Evolutionary conservation across 2,797 vertebrate genomes (phyloP).

Genomic region (Urophycis tenuis): DNA sequence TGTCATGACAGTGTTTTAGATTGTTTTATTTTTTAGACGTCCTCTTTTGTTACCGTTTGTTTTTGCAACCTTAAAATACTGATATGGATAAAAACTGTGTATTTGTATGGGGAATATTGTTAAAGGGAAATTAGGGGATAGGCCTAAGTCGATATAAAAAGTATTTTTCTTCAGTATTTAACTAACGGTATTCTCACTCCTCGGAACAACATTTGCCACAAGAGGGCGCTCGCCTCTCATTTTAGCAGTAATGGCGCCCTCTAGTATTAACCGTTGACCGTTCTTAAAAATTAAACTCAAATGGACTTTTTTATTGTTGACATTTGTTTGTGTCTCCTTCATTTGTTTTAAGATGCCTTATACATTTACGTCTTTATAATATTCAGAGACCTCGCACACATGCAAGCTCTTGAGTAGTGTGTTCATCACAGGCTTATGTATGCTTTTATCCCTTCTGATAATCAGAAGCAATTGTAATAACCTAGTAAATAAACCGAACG

Average conservation of each 20-base stretch:
- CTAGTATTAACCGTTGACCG: background rate
- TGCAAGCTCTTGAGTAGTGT: background rate
- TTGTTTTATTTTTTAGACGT: slow-evolving; percentile 39
- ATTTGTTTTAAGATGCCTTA: background rate
- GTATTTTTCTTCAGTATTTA: slow-evolving; percentile 27
- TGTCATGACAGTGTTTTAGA: slow-evolving; percentile 22
- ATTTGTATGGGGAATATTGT: slow-evolving; percentile 37
- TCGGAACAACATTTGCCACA: slow-evolving; percentile 15
- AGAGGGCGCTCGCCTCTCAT: slow-evolving; percentile 30
- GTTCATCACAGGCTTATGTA: too few relatives aligned
- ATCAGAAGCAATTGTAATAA: too few relatives aligned
- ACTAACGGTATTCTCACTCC: background rate
- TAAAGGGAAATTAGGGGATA: slow-evolving; percentile 8
- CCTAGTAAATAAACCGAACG: background rate
- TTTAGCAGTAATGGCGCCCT: background rate
- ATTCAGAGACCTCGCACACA: too few relatives aligned
- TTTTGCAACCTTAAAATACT: slow-evolving; percentile 29
- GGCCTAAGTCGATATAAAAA: slow-evolving; percentile 33
- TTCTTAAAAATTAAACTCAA: background rate
- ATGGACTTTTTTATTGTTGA: background rate
- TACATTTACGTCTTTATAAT: background rate
- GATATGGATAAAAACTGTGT: slow-evolving; percentile 17
- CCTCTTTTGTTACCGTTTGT: slow-evolving; percentile 35
- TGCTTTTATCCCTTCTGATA: too few relatives aligned
- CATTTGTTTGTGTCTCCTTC: background rate